Evolutionary conservation across 2,888 invertebrate species (phyloP).

Genomic region (Mystacides longicornis): DNA sequence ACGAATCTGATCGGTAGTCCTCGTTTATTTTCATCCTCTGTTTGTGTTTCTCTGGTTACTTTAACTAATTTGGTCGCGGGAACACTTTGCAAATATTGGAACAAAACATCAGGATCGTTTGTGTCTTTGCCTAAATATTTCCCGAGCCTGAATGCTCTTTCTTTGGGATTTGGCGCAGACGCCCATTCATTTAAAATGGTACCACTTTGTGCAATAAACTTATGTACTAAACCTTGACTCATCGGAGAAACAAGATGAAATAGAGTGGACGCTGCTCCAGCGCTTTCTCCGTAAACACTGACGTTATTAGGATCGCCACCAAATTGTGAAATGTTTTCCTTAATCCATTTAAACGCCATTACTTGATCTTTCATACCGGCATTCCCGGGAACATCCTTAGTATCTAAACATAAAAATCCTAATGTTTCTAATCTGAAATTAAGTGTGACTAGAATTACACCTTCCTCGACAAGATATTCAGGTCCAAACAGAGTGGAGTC

Average conservation of each 20-base stretch:
- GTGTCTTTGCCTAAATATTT: slow-evolving; percentile 21
- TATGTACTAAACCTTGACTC: slow-evolving; percentile 39
- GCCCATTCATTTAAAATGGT: slow-evolving; percentile 33
- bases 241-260: slow-evolving; percentile 41
- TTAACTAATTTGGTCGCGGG: slow-evolving; percentile 12
- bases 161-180: slow-evolving; percentile 17
- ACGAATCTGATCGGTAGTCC: slow-evolving; percentile 19
- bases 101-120: slow-evolving; percentile 13
- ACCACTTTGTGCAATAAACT: slow-evolving; percentile 36
- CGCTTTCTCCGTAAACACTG: slow-evolving; percentile 43
- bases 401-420: slow-evolving; percentile 39
- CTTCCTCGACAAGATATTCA: slow-evolving; percentile 36
- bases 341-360: slow-evolving; percentile 38
- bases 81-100: slow-evolving; percentile 14
- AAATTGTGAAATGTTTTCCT: slow-evolving; percentile 37
- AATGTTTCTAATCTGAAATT: slow-evolving; percentile 40
- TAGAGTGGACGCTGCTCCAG: slow-evolving; percentile 35
- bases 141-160: slow-evolving; percentile 20
- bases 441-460: slow-evolving; percentile 37
- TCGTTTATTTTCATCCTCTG: slow-evolving; percentile 13
- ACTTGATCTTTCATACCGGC: slow-evolving; percentile 46
- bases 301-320: slow-evolving; percentile 41
- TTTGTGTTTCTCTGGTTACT: slow-evolving; percentile 6
- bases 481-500: slow-evolving; percentile 36
- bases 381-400: slow-evolving; percentile 40